phyloP scores from a whole-genome alignment of 2,113 vertebrate species.

The Notiomystis cincta region DNA sequence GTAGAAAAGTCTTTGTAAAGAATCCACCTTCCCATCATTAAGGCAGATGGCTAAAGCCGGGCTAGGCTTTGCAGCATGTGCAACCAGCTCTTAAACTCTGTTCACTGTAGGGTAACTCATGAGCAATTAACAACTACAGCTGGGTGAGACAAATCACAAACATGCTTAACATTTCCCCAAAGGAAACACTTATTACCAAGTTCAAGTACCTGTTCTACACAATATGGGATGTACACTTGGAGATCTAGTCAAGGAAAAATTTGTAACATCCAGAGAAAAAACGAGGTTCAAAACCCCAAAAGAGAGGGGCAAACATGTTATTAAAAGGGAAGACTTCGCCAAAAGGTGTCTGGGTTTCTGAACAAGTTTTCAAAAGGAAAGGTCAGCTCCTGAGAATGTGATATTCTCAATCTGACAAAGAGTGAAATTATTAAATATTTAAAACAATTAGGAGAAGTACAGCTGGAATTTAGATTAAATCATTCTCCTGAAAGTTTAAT shows the following conservation, averaged over 20 bases:
- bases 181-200: not conserved
- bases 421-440: not conserved
- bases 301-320: not conserved
- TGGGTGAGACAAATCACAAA: not conserved
- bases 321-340: not conserved
- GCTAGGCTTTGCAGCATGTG: not conserved
- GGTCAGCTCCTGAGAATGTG: not conserved
- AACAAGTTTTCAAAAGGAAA: not conserved
- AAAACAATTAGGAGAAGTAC: not conserved
- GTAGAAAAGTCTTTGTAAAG: not conserved
- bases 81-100: not conserved
- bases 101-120: not conserved
- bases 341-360: not conserved
- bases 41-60: not conserved
- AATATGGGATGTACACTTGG: not conserved
- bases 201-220: not conserved
- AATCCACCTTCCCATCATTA: not conserved
- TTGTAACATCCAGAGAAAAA: not conserved
- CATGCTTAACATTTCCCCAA: not conserved
- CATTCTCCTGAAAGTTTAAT: not conserved
- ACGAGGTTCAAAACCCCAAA: not conserved
- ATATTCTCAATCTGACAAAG: not conserved
- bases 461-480: not conserved
- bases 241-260: not conserved
- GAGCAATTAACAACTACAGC: not conserved